A percentile compares a stretch with the other conserved stretches of the same genome.
These are phyloP conservation scores for Nasonia oneida DNA, from an alignment of 2,888 invertebrate genomes.

Conservation along the genomic window DNA sequence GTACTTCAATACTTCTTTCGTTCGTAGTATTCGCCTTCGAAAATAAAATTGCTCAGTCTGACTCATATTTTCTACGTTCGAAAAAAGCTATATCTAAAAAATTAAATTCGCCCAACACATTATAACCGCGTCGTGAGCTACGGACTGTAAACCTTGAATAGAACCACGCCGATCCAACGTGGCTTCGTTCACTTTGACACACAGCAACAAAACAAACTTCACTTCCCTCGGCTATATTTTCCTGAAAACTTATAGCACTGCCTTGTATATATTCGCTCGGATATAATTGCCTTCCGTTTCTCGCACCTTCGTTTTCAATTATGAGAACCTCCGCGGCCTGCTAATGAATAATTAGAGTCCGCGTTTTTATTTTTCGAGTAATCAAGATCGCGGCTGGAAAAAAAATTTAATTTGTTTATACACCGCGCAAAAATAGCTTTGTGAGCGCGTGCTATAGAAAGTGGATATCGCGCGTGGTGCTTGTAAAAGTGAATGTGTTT, in stretches of 20 bases:
- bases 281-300: constrained; percentile 30
- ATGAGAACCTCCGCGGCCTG: background rate
- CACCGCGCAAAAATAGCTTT: background rate
- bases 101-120: background rate
- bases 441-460: background rate
- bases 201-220: constrained; percentile 20
- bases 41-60: background rate
- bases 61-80: background rate
- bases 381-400: background rate
- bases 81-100: background rate
- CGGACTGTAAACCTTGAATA: constrained; percentile 26
- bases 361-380: background rate
- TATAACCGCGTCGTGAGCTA: background rate
- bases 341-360: constrained; percentile 24
- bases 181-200: background rate
- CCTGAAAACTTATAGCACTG: background rate
- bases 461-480: background rate
- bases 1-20: background rate
- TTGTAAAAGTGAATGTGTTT: constrained; percentile 19
- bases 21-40: background rate
- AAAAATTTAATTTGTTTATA: constrained; percentile 1
- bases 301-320: background rate
- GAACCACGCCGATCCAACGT: background rate
- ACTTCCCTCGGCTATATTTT: background rate
- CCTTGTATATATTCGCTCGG: constrained; percentile 6